Conservation (phyloP, 2,113 vertebrate genomes). For the Lutjanus erythropterus region DNA sequence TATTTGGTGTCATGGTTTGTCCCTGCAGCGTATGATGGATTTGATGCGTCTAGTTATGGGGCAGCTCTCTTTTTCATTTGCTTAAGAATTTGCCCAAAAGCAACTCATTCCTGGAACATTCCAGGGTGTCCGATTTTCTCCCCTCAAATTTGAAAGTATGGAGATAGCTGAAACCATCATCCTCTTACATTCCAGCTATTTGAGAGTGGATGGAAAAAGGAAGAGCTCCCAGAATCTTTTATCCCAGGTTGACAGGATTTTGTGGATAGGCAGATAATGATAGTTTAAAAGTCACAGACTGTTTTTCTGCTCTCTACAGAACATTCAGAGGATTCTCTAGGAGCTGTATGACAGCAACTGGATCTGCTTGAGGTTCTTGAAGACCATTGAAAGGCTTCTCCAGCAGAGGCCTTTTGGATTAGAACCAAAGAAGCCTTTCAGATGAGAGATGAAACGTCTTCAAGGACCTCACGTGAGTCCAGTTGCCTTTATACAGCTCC, state of each 20-base stretch:
- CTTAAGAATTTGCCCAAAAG: constrained; percentile 56
- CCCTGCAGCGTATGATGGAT: constrained; percentile 40
- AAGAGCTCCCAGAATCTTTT: constrained; percentile 14
- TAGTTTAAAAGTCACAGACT: constrained; percentile 11
- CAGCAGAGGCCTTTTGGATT: too few species aligned
- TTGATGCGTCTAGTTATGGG: constrained; percentile 20
- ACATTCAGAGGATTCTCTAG: constrained; percentile 32
- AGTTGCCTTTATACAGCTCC: too few species aligned
- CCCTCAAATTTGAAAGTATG: constrained; percentile 16
- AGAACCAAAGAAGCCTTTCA: too few species aligned
- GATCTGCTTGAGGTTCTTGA: too few species aligned
- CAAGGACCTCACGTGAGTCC: too few species aligned
- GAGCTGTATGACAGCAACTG: too few species aligned
- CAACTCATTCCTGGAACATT: constrained; percentile 66
- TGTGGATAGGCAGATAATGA: constrained; percentile 1
- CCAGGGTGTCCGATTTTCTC: constrained; percentile 42
- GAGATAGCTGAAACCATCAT: constrained; percentile 20
- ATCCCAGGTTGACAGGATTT: background rate
- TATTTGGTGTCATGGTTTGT: constrained; percentile 60
- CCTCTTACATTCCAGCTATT: constrained; percentile 29
- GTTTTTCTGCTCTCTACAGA: constrained; percentile 39
- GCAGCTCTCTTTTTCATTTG: constrained; percentile 34
- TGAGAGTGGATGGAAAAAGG: background rate
- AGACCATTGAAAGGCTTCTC: too few species aligned
- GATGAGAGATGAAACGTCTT: too few species aligned